Conservation (phyloP, 2,888 invertebrate genomes). For the Cenopis cana region DNA sequence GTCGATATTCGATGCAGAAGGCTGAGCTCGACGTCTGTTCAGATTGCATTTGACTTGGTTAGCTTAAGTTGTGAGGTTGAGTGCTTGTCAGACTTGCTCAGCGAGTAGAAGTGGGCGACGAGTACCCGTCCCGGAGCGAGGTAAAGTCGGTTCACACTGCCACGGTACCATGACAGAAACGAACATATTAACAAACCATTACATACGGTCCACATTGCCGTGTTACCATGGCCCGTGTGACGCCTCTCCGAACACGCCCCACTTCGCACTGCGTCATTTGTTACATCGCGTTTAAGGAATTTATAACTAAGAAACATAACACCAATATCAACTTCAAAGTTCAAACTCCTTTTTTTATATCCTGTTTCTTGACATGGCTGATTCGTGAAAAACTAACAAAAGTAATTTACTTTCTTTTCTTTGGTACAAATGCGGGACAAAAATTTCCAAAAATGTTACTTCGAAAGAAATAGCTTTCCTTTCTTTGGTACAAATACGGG, state of each 20-base stretch:
- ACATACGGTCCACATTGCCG: neutral
- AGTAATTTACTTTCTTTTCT: neutral
- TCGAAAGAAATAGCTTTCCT: neutral
- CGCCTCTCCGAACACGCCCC: constrained; percentile 78
- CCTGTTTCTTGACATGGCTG: constrained; percentile 21
- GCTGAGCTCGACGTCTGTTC: constrained; percentile 65
- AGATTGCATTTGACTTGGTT: constrained; percentile 44
- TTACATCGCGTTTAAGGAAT: constrained; percentile 49
- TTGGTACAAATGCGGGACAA: neutral
- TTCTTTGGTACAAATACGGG: neutral
- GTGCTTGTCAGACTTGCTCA: constrained; percentile 24
- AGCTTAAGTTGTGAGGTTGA: constrained; percentile 38
- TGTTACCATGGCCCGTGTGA: constrained; percentile 49
- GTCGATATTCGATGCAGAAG: constrained; percentile 53
- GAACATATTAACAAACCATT: neutral
- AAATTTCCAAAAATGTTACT: neutral
- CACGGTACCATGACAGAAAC: constrained; percentile 13
- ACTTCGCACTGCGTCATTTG: constrained; percentile 60
- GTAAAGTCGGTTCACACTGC: constrained; percentile 55
- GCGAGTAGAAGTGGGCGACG: constrained; percentile 60
- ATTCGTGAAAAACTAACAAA: neutral
- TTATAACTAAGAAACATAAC: constrained; percentile 49
- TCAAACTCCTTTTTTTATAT: constrained; percentile 28
- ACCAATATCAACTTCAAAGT: constrained; percentile 47
- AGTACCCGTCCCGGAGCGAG: constrained; percentile 79